These are phyloP conservation scores for Reticulitermes lucifugus DNA, from an alignment of 2,888 invertebrate genomes.

Conservation along the genomic window DNA sequence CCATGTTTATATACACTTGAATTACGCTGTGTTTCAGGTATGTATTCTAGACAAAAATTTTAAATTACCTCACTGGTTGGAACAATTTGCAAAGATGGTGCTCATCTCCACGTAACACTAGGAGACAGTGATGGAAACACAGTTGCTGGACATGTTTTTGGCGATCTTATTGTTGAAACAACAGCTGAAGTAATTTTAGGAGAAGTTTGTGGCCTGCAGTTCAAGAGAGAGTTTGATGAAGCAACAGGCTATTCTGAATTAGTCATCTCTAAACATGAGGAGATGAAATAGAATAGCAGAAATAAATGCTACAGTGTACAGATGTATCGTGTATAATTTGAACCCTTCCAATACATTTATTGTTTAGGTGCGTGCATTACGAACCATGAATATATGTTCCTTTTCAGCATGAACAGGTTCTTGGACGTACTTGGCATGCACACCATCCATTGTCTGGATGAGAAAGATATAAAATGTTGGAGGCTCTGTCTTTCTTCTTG, in stretches of 20 bases:
- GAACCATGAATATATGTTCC: no score
- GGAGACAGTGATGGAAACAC: constrained; percentile 60
- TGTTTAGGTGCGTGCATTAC: no score
- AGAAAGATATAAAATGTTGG: no score
- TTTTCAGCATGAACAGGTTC: no score
- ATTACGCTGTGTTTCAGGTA: constrained; percentile 47
- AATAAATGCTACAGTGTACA: no score
- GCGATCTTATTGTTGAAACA: constrained; percentile 61
- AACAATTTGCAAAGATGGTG: constrained; percentile 59
- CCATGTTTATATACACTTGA: neutral
- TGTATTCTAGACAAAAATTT: constrained; percentile 58
- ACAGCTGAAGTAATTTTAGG: constrained; percentile 62
- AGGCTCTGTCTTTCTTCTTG: no score
- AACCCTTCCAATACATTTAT: no score
- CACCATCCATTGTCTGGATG: no score
- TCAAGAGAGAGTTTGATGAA: constrained; percentile 52
- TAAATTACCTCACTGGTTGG: constrained; percentile 63
- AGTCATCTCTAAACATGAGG: constrained; percentile 25
- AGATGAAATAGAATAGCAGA: no score
- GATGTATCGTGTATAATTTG: no score
- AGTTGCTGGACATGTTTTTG: constrained; percentile 62
- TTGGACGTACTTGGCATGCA: no score
- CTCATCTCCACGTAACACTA: constrained; percentile 62
- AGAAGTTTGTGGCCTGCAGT: constrained; percentile 48
- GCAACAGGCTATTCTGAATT: constrained; percentile 52